Percentiles rank a stretch among this genome's conserved stretches.
These are phyloP conservation scores for Lanistes nyassanus DNA, from an alignment of 1,140 invertebrate genomes.

Conservation along the genomic window DNA sequence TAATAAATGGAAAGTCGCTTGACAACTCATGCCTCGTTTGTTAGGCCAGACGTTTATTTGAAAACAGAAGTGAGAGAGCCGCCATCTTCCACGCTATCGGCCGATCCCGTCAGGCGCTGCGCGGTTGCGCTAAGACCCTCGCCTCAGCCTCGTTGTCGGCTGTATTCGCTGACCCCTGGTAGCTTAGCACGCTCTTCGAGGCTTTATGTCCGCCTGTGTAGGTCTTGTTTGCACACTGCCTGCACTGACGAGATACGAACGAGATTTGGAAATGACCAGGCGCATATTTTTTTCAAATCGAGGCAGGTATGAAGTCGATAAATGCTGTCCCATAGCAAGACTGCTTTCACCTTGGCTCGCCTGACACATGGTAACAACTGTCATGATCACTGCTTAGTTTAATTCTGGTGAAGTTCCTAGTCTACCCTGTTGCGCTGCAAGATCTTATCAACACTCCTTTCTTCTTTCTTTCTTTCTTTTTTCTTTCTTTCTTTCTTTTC, in stretches of 20 bases:
- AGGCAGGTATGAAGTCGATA: too few relatives aligned
- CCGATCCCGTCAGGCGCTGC: not conserved
- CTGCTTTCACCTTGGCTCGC: too few relatives aligned
- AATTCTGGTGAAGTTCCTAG: too few relatives aligned
- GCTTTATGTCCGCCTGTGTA: not conserved
- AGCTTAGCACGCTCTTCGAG: conserved; percentile 1
- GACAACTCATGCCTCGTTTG: conserved; percentile 22
- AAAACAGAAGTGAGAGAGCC: conserved; percentile 18
- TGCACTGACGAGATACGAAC: not conserved
- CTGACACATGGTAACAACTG: too few relatives aligned
- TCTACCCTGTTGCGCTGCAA: too few relatives aligned
- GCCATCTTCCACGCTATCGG: conserved; percentile 11
- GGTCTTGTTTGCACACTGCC: not conserved
- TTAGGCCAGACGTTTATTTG: conserved; percentile 22
- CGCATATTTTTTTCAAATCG: too few relatives aligned
- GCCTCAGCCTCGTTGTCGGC: not conserved
- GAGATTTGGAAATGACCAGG: too few relatives aligned
- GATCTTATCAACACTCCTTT: too few relatives aligned
- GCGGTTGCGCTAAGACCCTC: not conserved
- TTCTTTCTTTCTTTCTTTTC: too few relatives aligned
- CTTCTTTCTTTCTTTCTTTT: too few relatives aligned
- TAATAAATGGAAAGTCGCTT: conserved; percentile 27
- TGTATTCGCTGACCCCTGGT: not conserved
- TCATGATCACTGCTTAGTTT: too few relatives aligned
- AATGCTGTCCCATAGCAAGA: too few relatives aligned